Conservation (phyloP, 2,797 vertebrate genomes). For the Perodicticus potto region DNA sequence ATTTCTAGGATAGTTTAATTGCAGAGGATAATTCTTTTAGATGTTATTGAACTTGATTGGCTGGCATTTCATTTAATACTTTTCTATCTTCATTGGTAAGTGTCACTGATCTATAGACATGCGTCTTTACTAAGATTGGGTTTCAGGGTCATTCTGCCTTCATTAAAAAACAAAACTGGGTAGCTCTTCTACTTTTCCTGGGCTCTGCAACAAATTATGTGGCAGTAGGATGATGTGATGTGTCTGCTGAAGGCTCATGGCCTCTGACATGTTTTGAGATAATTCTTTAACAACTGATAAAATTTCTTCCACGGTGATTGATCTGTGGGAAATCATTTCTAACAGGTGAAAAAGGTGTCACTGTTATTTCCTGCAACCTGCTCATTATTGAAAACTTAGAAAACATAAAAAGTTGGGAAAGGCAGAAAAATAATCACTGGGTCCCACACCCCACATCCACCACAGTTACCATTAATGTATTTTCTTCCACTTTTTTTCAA, state of each 20-base stretch:
- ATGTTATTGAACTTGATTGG: conserved; percentile 9
- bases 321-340: conserved; percentile 65
- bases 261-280: conserved; percentile 51
- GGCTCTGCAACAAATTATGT: conserved; percentile 38
- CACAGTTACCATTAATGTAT: neutral
- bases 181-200: neutral
- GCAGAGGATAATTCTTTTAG: conserved; percentile 5
- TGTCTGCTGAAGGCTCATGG: neutral
- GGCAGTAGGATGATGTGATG: conserved; percentile 24
- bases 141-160: conserved; percentile 12
- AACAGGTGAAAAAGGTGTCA: conserved; percentile 55
- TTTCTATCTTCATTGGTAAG: neutral
- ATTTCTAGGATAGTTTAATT: neutral
- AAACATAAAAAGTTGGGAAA: conserved; percentile 51
- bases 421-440: conserved; percentile 51
- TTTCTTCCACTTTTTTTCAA: conserved; percentile 33
- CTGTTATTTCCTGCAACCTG: conserved; percentile 61
- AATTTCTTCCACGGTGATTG: conserved; percentile 46
- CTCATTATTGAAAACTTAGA: conserved; percentile 59
- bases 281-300: conserved; percentile 61
- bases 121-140: neutral
- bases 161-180: conserved; percentile 26
- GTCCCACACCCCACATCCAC: neutral
- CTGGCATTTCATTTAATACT: conserved; percentile 38
- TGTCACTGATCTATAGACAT: neutral